phyloP scores from a whole-genome alignment of 2,888 invertebrate species.

The Nomada fabriciana region DNA sequence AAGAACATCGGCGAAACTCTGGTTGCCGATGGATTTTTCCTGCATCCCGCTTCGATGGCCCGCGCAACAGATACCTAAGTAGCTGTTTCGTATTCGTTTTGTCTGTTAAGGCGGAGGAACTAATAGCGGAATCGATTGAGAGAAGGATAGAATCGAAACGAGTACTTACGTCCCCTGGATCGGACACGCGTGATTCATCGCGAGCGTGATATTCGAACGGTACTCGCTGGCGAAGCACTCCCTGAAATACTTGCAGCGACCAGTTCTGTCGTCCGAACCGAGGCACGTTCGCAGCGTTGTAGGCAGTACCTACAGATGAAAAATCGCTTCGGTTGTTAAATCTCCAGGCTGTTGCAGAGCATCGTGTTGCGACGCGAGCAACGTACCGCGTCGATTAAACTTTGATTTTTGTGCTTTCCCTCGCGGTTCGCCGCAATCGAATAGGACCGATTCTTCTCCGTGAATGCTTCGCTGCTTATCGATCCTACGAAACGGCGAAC shows the following conservation, averaged over 20 bases:
- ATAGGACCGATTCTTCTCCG: too few species aligned
- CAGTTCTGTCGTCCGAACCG: constrained; percentile 87
- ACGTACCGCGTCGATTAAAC: too few species aligned
- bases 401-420: too few species aligned
- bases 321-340: too few species aligned
- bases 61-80: constrained; percentile 92
- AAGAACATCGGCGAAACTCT: constrained; percentile 66
- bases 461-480: too few species aligned
- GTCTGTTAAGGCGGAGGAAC: too few species aligned
- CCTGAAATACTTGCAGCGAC: constrained; percentile 88
- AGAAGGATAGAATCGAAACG: neutral
- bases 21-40: constrained; percentile 31
- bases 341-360: too few species aligned
- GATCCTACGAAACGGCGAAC: too few species aligned
- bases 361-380: too few species aligned
- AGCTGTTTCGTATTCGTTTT: constrained; percentile 75
- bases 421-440: too few species aligned
- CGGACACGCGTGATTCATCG: constrained; percentile 89
- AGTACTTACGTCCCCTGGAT: constrained; percentile 87
- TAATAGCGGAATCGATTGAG: too few species aligned
- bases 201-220: constrained; percentile 86
- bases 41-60: constrained; percentile 82
- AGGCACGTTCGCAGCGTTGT: constrained; percentile 79
- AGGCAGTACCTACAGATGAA: too few species aligned
- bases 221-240: constrained; percentile 88